These are phyloP conservation scores for Hydra vulgaris DNA, from an alignment of 30 jellyfish, hydroid and myxozoan genomes.

Conservation along the genomic window DNA sequence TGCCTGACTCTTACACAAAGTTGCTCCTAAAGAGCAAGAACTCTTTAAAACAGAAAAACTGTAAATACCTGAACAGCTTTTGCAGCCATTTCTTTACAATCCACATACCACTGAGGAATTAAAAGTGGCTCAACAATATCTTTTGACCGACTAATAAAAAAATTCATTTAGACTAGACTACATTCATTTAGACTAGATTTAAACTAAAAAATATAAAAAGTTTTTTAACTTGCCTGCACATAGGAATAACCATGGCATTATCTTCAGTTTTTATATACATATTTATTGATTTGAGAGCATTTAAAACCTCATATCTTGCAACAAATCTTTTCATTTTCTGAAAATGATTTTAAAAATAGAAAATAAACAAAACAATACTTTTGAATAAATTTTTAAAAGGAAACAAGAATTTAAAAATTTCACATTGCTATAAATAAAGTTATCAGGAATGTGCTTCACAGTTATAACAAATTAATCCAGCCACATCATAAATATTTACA, in stretches of 20 bases:
- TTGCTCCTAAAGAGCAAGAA: neutral
- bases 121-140: conserved; percentile 98
- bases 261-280: conserved; percentile 70
- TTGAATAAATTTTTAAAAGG: neutral
- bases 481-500: no score
- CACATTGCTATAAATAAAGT: no score
- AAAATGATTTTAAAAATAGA: neutral
- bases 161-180: neutral
- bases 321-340: conserved; percentile 81
- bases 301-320: conserved; percentile 70
- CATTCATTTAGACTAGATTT: neutral
- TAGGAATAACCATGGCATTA: conserved; percentile 91
- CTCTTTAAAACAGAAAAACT: no score
- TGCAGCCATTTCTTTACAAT: conserved; percentile 92
- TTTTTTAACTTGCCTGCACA: no score
- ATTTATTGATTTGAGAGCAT: conserved; percentile 45
- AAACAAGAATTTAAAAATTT: no score
- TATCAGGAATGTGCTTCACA: no score
- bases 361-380: neutral
- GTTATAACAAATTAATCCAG: no score
- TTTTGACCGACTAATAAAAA: conserved; percentile 97
- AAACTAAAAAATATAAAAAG: no score
- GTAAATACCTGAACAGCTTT: conserved; percentile 83
- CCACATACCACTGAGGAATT: conserved; percentile 98
- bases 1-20: no score